Base-by-base conservation (phyloP, 2,797 vertebrate species). In the Danio aesculapii region DNA sequence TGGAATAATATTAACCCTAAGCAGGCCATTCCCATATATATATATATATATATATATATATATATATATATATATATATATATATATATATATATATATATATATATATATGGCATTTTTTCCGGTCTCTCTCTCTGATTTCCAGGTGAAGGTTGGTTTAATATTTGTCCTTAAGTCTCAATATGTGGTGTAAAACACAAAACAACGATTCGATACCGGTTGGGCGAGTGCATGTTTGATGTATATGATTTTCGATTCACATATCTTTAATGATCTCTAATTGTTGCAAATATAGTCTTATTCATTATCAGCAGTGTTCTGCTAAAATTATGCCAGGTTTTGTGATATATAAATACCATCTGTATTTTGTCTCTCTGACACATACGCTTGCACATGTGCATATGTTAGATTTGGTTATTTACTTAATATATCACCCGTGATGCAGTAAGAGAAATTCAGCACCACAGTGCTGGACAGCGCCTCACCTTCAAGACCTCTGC, bases 391-490 rank as follows among this genome's bases (percentile, higher is more conserved):
- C n/a, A 57, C 39, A 17, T 19, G 11, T 57, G 69, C 39, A 57
- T 57, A 19, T 13, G 7, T 44, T 57, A 17, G 52, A 19, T 44
- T 57, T 5, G 1, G 52, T 57, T 46, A 11, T 74, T 61, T 16
- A n/a, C 57, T 16, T 61, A 2, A 59, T n/a, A 10, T 16, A 2
- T 61, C 49, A 8, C 6, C 57, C 17, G 17, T 47, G 21, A 59
- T 61, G 58, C 72, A 39, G 17, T 62, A 81, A 84, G 78, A 84
- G 75, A 39, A 83, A 87, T 94, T 95, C 94, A 95, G 94, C 93
- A 95, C 94, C 92, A 92, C 88, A 43, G 85, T 19, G 74, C 82
- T 90, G 94, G 94, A 95, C 92, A 95, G 94, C 93, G 89, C 91
- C 91, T 83, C 63, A 44, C 62, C 71, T 83, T 77, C 79, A 76